Evolutionary conservation across 2,888 invertebrate genomes (phyloP), one percentile per base, ranked within the genome.

Genomic region (Lithophane leautieri): DNA sequence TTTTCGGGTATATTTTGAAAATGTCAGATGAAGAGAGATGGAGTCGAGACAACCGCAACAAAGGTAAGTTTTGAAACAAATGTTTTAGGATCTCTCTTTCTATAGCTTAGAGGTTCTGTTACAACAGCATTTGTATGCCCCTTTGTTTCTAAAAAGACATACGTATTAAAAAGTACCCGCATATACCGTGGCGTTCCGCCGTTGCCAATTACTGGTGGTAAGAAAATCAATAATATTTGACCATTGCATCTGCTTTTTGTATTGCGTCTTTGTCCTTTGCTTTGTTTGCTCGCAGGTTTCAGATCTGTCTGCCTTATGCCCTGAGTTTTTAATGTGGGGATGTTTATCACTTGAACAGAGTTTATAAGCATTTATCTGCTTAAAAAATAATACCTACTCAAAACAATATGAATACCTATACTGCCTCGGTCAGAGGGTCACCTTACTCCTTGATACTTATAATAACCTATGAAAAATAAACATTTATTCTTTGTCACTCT

Each of bases 21-120:
- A 82, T 82, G 82, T 73, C 81, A 9, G 81, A 81, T 56, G 81
- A 81, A 62, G 81, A 81, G 66, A 82, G 68, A 70, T 81, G 78
- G 82, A 78, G 54, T 50, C 81, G 72, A 22, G 81, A 81, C 34
- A 73, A 14, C 47, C 70, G 78, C 60, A 81, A 60, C n/a, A 82
- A 78, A 73, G 81, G 81, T 81, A 78, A 25, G 34, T 62, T 16
- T n/a, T 19, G 0, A 2, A 14, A 11, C 2, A 6, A 34, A 12
- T 8, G n/a, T 7, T 25, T 1, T 8, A n/a, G 19, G n/a, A 34
- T 25, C 8, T 7, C 4, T n/a, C 3, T 28, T 14, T 44, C 0
- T 72, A 34, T 25, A 22, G 14, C 2, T 42, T 22, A 58, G 25
- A 73, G 9, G 28, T 54, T 9, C 16, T 9, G 4, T n/a, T 34